Evolutionary conservation across 2,888 invertebrate genomes (phyloP).

Genomic region (Rhamphomyia laevipes): DNA sequence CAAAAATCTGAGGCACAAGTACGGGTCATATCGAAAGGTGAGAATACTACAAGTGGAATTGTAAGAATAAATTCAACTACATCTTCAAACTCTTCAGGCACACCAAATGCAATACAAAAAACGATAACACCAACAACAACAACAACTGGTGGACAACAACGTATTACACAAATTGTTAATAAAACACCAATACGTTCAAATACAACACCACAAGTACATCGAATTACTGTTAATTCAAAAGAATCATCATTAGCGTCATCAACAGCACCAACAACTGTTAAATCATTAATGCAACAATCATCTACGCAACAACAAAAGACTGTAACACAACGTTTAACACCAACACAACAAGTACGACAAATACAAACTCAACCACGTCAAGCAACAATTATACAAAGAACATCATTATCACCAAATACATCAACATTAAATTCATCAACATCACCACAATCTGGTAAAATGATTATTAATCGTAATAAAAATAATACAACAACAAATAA

Average conservation of each 20-base stretch:
- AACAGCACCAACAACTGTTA: conserved; percentile 2
- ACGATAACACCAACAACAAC: neutral
- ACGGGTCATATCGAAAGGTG: conserved; percentile 33
- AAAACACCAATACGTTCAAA: neutral
- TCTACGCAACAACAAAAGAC: neutral
- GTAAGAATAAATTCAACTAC: conserved; percentile 26
- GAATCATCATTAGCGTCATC: too few species aligned
- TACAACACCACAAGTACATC: neutral
- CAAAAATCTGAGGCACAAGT: conserved; percentile 32
- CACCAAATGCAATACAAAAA: neutral
- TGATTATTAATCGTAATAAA: conserved; percentile 25
- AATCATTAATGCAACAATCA: neutral
- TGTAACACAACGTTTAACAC: conserved; percentile 3
- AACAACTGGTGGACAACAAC: neutral
- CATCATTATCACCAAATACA: conserved; percentile 9
- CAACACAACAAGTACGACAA: conserved; percentile 10
- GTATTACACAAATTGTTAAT: neutral
- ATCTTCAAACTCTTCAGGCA: neutral
- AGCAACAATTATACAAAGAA: conserved; percentile 12
- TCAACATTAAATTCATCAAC: conserved; percentile 16
- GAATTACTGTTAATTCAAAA: neutral
- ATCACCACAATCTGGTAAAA: conserved; percentile 25
- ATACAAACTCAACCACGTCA: conserved; percentile 19
- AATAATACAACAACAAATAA: conserved; percentile 2
- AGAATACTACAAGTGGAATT: conserved; percentile 30